These are phyloP conservation scores for Crotalus tigris DNA, from an alignment of 2,113 vertebrate genomes.

Conservation along the genomic window DNA sequence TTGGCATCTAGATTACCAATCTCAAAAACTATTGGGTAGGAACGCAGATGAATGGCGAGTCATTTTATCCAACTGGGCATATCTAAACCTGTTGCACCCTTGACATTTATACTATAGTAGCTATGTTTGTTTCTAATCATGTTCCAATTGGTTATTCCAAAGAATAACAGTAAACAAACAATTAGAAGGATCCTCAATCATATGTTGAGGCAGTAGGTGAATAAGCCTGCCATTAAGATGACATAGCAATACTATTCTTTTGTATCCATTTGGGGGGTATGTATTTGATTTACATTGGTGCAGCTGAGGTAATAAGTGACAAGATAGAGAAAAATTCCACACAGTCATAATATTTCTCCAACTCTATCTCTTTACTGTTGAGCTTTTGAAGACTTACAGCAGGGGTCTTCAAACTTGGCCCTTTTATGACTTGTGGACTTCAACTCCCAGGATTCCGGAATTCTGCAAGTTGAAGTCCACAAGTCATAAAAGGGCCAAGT, in stretches of 20 bases:
- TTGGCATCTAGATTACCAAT: neutral
- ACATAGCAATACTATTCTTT: neutral
- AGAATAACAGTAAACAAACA: neutral
- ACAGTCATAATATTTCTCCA: neutral
- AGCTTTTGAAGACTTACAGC: neutral
- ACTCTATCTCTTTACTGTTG: neutral
- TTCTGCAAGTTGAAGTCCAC: too few species aligned
- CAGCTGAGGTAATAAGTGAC: neutral
- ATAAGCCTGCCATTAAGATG: too few species aligned
- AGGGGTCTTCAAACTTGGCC: too few species aligned
- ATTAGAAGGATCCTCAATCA: neutral
- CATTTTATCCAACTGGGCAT: neutral
- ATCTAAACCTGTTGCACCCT: neutral
- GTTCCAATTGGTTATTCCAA: neutral
- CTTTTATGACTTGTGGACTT: too few species aligned
- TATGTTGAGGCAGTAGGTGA: neutral
- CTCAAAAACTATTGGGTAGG: neutral
- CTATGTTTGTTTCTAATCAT: neutral
- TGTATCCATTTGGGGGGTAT: too few species aligned
- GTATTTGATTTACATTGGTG: neutral
- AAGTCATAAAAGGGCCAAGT: too few species aligned
- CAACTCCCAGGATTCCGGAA: too few species aligned
- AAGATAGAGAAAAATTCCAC: neutral
- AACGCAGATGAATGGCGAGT: neutral
- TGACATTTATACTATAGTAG: neutral